A percentile compares a stretch with the other conserved stretches of the same genome.
These are phyloP conservation scores for Oreohelix idahoensis DNA, from an alignment of 1,140 invertebrate genomes.

Conservation along the genomic window DNA sequence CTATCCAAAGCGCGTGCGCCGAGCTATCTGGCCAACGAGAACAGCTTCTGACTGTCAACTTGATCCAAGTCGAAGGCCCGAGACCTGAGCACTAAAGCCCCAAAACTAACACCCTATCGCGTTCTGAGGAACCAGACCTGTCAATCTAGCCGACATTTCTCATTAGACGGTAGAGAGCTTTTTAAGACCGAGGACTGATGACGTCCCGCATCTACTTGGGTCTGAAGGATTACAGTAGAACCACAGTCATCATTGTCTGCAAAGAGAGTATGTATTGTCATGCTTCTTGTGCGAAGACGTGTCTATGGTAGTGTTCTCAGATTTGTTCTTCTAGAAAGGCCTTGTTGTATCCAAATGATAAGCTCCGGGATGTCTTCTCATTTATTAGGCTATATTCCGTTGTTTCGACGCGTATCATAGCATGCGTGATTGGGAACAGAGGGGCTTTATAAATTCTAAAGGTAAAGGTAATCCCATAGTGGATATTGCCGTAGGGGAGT, in stretches of 20 bases:
- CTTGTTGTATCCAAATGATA: too few species aligned
- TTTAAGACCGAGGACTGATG: conserved; percentile 21
- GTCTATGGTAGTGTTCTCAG: too few species aligned
- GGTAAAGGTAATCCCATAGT: too few species aligned
- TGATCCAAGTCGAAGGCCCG: conserved; percentile 16
- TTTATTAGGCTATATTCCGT: too few species aligned
- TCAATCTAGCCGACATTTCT: conserved; percentile 51
- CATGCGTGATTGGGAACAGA: too few species aligned
- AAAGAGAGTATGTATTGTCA: not conserved
- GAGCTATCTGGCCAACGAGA: conserved; percentile 18
- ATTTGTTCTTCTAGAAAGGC: too few species aligned
- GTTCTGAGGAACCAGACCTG: conserved; percentile 34
- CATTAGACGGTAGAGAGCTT: conserved; percentile 47
- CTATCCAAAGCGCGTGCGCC: not conserved
- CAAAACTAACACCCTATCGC: conserved; percentile 50
- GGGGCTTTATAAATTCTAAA: too few species aligned
- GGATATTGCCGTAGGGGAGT: too few species aligned
- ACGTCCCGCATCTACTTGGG: conserved; percentile 5
- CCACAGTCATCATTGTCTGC: not conserved
- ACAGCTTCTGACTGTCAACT: conserved; percentile 33
- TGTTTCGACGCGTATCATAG: too few species aligned
- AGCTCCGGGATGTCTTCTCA: too few species aligned
- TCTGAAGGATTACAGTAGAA: conserved; percentile 2
- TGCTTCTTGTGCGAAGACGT: not conserved
- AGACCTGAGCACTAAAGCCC: conserved; percentile 45